Evolutionary conservation across 2,113 vertebrate genomes (phyloP).

Genomic region (Aleadryas rufinucha): DNA sequence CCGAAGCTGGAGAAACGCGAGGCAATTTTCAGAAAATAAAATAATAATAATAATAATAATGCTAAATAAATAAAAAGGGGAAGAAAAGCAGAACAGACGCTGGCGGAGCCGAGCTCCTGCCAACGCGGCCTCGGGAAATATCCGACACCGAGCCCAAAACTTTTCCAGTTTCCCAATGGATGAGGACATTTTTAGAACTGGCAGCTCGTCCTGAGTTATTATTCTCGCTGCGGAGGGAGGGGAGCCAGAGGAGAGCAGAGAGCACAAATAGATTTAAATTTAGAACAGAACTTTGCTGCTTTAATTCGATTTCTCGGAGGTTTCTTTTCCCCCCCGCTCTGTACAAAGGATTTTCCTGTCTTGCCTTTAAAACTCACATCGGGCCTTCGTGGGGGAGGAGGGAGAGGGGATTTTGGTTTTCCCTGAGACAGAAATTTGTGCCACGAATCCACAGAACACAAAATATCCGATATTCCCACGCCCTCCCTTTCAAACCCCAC

Average conservation of each 20-base stretch:
- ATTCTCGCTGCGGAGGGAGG: not conserved
- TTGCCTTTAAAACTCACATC: not conserved
- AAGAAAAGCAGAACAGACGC: not conserved
- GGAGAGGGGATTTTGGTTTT: not conserved
- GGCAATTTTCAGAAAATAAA: conserved; percentile 66
- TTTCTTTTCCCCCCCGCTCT: not conserved
- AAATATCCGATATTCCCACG: not conserved
- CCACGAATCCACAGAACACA: not conserved
- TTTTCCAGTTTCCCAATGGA: not conserved
- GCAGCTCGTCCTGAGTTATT: not conserved
- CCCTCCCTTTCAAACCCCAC: not conserved
- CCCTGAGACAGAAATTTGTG: fast-evolving
- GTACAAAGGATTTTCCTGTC: not conserved
- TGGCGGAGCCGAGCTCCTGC: not conserved
- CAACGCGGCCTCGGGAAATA: conserved; percentile 67
- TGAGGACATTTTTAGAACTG: not conserved
- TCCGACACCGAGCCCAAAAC: conserved; percentile 34
- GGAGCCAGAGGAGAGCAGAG: not conserved
- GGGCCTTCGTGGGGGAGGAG: not conserved
- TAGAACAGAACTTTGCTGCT: not conserved
- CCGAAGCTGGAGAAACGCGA: conserved; percentile 73
- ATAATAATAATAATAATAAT: not conserved
- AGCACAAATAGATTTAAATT: not conserved
- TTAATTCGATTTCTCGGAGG: not conserved
- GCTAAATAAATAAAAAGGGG: not conserved